Evolutionary conservation across 2,113 vertebrate genomes (phyloP), one percentile per base, ranked within the genome.

Genomic region (Malurus cyaneus): DNA sequence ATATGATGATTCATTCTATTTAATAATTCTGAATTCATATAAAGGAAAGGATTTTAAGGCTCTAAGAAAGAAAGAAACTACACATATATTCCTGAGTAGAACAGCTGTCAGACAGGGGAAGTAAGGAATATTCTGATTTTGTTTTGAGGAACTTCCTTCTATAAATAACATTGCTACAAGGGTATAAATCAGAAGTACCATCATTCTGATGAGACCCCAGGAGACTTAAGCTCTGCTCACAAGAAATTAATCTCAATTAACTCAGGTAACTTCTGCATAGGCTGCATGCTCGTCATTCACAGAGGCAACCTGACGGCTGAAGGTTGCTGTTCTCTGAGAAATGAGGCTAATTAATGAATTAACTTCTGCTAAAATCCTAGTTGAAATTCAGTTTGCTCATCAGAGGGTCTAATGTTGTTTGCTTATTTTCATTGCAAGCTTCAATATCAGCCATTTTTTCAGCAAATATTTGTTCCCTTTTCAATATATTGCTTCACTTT

Each of bases 181-280:
- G 23, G 11, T 85, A 88, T 89, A 93, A 94, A 95, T 92, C 90
- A 93, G 76, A 88, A 92, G 25, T 44, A 47, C 26, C 4, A 8
- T 53, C 49, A 71, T 56, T 88, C 60, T 93, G 90, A 83, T 73
- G 82, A 86, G 72, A 80, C 17, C 86, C 24, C 82, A 86, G 53
- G 82, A 91, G 92, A 71, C 23, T 25, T 36, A 66, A 80, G 20
- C 56, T 92, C 60, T 89, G 31, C 44, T 92, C 31, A 83, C 5
- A 1, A 78, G 34, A 90, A 88, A 96, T 96, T 93, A 88, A 92
- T 93, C 67, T 93, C 52, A 1, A 83, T 91, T 96, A 96, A 93
- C 72, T 74, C 41, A 77, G 41, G 52, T 71, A 76, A 64, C 72
- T 93, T 80, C 60, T 96, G 90, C 13, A 32, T 83, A 86, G 18